Base-by-base conservation (phyloP, 2,888 invertebrate genomes). In the Rhopalosiphum nymphaeae region DNA sequence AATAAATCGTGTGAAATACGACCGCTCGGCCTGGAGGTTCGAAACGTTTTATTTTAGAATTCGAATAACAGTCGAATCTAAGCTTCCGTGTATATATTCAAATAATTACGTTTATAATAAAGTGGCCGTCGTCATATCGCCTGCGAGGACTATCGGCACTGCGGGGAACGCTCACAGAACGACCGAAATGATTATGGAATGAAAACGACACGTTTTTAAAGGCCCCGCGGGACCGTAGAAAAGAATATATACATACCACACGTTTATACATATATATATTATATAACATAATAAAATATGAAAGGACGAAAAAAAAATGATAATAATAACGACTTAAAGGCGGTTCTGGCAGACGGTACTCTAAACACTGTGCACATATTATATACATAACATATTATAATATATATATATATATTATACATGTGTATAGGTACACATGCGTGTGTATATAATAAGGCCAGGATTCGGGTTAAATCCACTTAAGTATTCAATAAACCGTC, bases 401-500 rank as follows among this genome's bases (percentile, higher is more conserved):
- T 10, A 67, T 29, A 36, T 67, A 67, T 5, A 67, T 67, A 9
- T 21, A 67, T 21, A 78, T 78, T 36, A 3, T 78, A n/a, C n/a
- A 36, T 36, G 78, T 36, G 78, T 78, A 78, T 78, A 78, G 78
- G 46, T 46, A 7, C 46, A 16, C 46, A 36, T 25, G 4, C 49
- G 53, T 10, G 90, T 67, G 36, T 67, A n/a, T 49, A 90, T 90
- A 90, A 90, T 90, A 78, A 49, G 49, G 36, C 49, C 86, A 36
- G n/a, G 44, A 67, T 49, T 88, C 57, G 87, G 87, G 61, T 92
- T 92, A 92, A 92, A 67, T 92, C 92, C 87, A 88, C 67, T 88
- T 87, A 92, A 88, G 92, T 93, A 93, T 93, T 93, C 93, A 93
- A 93, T 93, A 93, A 93, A 85, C 93, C 89, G 89, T 89, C 89